Percentiles rank a stretch among this genome's conserved stretches.
These are phyloP conservation scores for Hylia prasina DNA, from an alignment of 2,113 vertebrate genomes.

Conservation along the genomic window DNA sequence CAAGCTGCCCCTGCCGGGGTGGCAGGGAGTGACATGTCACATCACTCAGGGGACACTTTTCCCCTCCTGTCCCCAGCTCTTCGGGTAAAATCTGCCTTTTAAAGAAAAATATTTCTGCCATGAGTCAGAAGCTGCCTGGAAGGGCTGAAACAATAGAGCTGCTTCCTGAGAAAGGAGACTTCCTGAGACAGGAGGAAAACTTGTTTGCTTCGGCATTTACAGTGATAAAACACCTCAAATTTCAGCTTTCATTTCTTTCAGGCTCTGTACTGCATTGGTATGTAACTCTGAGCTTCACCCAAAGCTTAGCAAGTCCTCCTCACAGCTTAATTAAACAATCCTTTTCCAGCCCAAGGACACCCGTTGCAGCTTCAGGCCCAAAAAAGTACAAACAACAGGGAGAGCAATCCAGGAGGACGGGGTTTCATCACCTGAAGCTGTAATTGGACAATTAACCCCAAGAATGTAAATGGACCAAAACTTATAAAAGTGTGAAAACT, in stretches of 20 bases:
- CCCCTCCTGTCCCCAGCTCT: rapidly evolving
- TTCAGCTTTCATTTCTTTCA: background rate
- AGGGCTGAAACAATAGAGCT: background rate
- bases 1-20: rapidly evolving
- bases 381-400: background rate
- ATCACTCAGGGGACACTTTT: rapidly evolving
- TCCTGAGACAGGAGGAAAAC: no score
- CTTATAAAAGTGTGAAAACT: background rate
- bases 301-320: background rate
- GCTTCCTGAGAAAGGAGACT: no score
- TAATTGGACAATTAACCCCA: background rate
- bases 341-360: background rate
- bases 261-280: no score
- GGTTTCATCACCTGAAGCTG: background rate
- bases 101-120: background rate
- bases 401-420: background rate
- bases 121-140: background rate
- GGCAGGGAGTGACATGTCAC: rapidly evolving
- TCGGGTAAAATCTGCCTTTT: background rate
- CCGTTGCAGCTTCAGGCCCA: background rate
- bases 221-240: background rate
- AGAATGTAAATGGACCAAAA: background rate
- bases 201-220: no score
- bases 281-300: background rate
- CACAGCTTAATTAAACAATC: background rate